A percentile compares a stretch with the other conserved stretches of the same genome.
These are phyloP conservation scores for Microplitis demolitor DNA, from an alignment of 1,140 invertebrate species.

Conservation along the genomic window DNA sequence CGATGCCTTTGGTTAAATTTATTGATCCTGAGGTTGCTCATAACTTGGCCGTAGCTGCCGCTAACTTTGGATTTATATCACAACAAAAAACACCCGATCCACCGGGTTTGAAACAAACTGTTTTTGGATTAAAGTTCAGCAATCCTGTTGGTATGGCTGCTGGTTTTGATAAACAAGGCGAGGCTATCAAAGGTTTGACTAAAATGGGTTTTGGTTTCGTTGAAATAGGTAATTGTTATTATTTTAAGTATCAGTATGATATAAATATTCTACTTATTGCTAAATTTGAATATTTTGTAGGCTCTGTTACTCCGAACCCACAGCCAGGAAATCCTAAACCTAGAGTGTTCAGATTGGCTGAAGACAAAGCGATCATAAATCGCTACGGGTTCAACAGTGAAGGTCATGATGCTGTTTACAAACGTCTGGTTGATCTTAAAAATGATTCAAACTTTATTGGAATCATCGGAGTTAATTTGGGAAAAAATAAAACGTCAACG, in stretches of 20 bases:
- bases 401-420: conserved; percentile 78
- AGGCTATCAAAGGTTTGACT: conserved; percentile 82
- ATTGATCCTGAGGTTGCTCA: conserved; percentile 82
- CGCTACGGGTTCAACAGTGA: conserved; percentile 97
- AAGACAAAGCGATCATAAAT: conserved; percentile 93
- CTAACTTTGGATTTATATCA: conserved; percentile 78
- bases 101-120: conserved; percentile 66
- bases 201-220: conserved; percentile 94
- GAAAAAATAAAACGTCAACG: conserved; percentile 88
- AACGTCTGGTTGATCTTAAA: conserved; percentile 67
- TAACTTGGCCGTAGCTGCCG: conserved; percentile 71
- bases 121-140: conserved; percentile 75
- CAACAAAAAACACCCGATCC: conserved; percentile 66
- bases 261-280: neutral
- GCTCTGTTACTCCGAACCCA: conserved; percentile 88
- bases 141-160: conserved; percentile 97
- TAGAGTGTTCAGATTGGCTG: conserved; percentile 83
- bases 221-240: conserved; percentile 77
- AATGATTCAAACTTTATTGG: conserved; percentile 62
- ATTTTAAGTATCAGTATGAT: neutral
- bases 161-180: conserved; percentile 97
- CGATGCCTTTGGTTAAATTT: conserved; percentile 72
- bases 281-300: conserved; percentile 33
- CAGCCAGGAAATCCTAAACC: conserved; percentile 93
- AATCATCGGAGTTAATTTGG: conserved; percentile 89